Evolutionary conservation across 2,113 vertebrate species (phyloP), one percentile per base, ranked within the genome.

Genomic region (Craseonycteris thonglongyai): DNA sequence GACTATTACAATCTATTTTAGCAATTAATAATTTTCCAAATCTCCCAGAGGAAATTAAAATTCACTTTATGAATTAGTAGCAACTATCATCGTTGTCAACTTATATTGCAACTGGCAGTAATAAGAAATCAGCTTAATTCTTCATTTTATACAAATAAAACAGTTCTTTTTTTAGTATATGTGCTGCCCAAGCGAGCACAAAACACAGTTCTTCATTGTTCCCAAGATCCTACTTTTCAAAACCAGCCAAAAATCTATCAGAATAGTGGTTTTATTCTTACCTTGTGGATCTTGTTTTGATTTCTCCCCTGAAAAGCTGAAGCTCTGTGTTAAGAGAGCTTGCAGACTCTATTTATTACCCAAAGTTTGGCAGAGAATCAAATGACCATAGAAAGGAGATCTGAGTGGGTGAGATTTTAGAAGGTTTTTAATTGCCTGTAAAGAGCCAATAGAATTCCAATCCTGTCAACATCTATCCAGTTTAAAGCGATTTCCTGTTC

Each of bases 341-440:
- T 72, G 74, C 47, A 35, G 40, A 24, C 74, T 95, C 65, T 83
- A 81, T 97, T 96, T 97, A 95, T 97, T 63, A 78, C 4, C 0
- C 16, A 81, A 61, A 71, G 30, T 71, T 94, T 97, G 97, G 95
- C 94, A 91, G 87, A 95, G 66, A 93, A 38, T 80, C 96, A 97
- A 76, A 45, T 0, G 19, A 2, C 30, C 14, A 47, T 40, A 15
- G 12, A 79, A 86, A 42, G 35, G 56, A 92, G 3, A 91, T 42
- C 47, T 84, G 75, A 79, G 54, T 30, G 58, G 72, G 3, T 63
- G 71, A 78, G 51, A 35, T 80, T 69, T 56, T 82, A 59, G n/a
- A 65, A 65, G 58, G 5, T 40, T 89, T 96, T 65, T 38, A 79
- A 81, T 15, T 30, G 16, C 45, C 14, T 81, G 8, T 56, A 58